Percentiles rank a stretch among this genome's conserved stretches.
phyloP scores from a whole-genome alignment of 2,797 vertebrate genomes.

The Chromis chromis region DNA sequence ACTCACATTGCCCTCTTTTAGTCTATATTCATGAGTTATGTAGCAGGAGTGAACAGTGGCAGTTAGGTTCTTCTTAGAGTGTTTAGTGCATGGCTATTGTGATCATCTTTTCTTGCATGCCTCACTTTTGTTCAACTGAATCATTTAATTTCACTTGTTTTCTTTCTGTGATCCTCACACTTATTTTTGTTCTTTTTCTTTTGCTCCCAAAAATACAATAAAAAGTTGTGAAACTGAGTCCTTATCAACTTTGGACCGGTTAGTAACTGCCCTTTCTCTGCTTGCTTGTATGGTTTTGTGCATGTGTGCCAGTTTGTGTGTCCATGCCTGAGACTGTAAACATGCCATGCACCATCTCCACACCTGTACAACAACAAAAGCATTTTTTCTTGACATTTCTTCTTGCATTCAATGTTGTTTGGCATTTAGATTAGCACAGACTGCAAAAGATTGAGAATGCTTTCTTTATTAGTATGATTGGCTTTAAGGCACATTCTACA shows the following conservation, averaged over 20 bases:
- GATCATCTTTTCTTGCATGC: slow-evolving; percentile 85
- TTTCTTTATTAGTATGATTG: slow-evolving; percentile 27
- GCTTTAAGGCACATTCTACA: slow-evolving; percentile 4
- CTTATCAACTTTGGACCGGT: slow-evolving; percentile 99
- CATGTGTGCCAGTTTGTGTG: slow-evolving; percentile 75
- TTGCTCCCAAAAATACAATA: slow-evolving; percentile 91
- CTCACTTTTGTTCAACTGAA: slow-evolving; percentile 84
- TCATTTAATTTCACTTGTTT: slow-evolving; percentile 87
- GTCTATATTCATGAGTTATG: slow-evolving; percentile 23
- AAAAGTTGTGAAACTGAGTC: slow-evolving; percentile 99
- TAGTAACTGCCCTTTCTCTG: slow-evolving; percentile 92
- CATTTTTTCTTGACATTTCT: slow-evolving; percentile 48
- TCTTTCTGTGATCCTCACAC: slow-evolving; percentile 96
- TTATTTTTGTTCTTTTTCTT: slow-evolving; percentile 92
- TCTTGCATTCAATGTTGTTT: slow-evolving; percentile 70
- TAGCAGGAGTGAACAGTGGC: slow-evolving; percentile 21
- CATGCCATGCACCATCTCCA: slow-evolving; percentile 74
- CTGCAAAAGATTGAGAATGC: slow-evolving; percentile 50
- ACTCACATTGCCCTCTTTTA: slow-evolving; percentile 6
- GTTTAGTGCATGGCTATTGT: slow-evolving; percentile 84
- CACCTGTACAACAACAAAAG: slow-evolving; percentile 37
- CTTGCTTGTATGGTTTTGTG: slow-evolving; percentile 80
- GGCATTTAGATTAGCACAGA: slow-evolving; percentile 65
- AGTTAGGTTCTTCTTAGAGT: slow-evolving; percentile 43
- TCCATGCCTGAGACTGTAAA: slow-evolving; percentile 72